Percentiles rank a stretch among this genome's conserved stretches.
These are phyloP conservation scores for Rattus norvegicus DNA, from an alignment of 2,113 vertebrate species.

Conservation along the genomic window DNA sequence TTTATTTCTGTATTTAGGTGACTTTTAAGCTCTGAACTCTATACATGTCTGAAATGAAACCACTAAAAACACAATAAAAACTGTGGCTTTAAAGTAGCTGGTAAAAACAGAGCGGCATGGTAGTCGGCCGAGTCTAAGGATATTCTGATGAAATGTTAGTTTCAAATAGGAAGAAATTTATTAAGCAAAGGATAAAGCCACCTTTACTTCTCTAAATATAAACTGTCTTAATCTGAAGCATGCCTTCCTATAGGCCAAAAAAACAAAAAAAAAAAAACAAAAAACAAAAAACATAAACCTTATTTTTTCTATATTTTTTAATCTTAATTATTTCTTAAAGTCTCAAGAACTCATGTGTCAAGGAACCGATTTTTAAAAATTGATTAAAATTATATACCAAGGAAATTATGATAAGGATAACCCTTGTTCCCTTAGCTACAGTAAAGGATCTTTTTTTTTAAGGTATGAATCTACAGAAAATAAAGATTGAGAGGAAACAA, in stretches of 20 bases:
- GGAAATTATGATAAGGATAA: not conserved
- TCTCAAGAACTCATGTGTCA: not conserved
- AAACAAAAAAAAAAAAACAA: not conserved
- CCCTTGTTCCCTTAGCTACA: not conserved
- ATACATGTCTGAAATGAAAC: not conserved
- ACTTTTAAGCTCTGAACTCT: constrained; percentile 49
- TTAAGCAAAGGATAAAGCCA: not conserved
- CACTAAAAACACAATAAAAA: constrained; percentile 33
- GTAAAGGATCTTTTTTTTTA: constrained; percentile 9
- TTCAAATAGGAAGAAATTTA: not conserved
- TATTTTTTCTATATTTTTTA: not conserved
- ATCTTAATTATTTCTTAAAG: not conserved
- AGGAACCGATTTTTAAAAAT: not conserved
- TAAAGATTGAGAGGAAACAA: not conserved
- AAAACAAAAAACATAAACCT: not conserved
- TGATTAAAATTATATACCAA: constrained; percentile 29
- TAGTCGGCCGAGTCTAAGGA: not conserved
- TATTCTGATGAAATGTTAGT: not conserved
- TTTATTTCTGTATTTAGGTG: constrained; percentile 23
- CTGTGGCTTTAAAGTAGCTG: not conserved
- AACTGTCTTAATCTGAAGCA: constrained; percentile 40
- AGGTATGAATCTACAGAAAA: not conserved
- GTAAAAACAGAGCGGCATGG: not conserved
- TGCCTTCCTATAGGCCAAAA: not conserved
- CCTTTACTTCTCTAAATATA: constrained; percentile 41